Evolutionary conservation across 2,113 vertebrate species (phyloP), one percentile per base, ranked within the genome.

Genomic region (Apodemus sylvaticus): DNA sequence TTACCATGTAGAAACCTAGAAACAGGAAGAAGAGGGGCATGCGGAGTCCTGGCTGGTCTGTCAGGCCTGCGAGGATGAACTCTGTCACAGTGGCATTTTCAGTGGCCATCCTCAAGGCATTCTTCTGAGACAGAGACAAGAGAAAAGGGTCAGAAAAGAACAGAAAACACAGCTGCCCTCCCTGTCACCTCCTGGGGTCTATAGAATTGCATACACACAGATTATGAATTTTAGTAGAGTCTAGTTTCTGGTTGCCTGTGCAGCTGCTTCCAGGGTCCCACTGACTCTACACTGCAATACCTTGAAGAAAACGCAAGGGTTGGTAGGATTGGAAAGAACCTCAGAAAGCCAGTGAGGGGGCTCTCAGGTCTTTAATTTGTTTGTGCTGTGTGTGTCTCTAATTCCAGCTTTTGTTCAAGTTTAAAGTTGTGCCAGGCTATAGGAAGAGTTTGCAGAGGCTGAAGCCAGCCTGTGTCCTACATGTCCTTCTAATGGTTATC

Each of bases 11-110:
- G 93, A 96, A 96, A n/a, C 87, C 70, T 9, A 98, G 95, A 66
- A 98, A 98, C 11, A 98, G 58, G 66, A 96, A 94, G 82, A 98
- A 98, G 89, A 98, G 95, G 3, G 94, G 96, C 0, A 74, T n/a
- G 53, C 36, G 90, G 39, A 97, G 88, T 39, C 12, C 86, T 0
- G 89, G 95, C 39, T 97, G 78, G 55, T 94, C 68, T 0, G 97
- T 97, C 90, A 98, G 86, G 68, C 97, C 98, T 73, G 79, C 19
- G 0, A 98, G 97, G 94, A 98, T 90, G 79, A 97, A 97, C 66
- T 97, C 90, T 45, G 96, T 58, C 90, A 95, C 45, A 0, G 97
- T 94, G 45, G 93, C 87, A 66, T 98, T 98, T 89, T 83, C 86
- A 10, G 83, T 74, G 42, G 13, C 82, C 91, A 77, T 96, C 51